A percentile compares a stretch with the other conserved stretches of the same genome.
These are phyloP conservation scores for Emesis russula DNA, from an alignment of 2,888 invertebrate genomes.

Conservation along the genomic window DNA sequence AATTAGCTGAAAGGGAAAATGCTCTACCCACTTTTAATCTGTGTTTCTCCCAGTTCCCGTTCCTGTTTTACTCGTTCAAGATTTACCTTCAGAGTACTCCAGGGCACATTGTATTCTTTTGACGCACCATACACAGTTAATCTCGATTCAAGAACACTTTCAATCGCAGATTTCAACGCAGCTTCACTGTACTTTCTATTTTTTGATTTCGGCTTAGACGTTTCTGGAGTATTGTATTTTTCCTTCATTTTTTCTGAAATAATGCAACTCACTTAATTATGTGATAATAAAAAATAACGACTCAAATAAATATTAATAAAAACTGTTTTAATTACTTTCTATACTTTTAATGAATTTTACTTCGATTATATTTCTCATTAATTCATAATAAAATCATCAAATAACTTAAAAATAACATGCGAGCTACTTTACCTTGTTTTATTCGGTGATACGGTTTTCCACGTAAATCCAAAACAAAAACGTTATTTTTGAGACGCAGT, in stretches of 20 bases:
- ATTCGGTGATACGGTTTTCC: neutral
- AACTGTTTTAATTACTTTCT: no score
- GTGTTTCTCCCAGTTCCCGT: neutral
- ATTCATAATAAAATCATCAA: neutral
- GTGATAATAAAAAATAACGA: no score
- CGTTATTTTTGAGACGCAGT: constrained; percentile 10
- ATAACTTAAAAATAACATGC: neutral
- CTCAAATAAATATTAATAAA: no score
- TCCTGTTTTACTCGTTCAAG: constrained; percentile 15
- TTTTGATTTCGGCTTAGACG: constrained; percentile 1
- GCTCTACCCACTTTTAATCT: constrained; percentile 8
- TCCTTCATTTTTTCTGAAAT: neutral
- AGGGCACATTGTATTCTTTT: constrained; percentile 1
- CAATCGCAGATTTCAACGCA: neutral
- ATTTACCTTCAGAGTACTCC: constrained; percentile 15
- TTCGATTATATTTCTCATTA: neutral
- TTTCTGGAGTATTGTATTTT: neutral
- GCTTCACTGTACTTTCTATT: constrained; percentile 22
- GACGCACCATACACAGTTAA: neutral
- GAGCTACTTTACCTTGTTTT: neutral
- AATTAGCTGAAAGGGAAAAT: neutral
- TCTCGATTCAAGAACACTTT: neutral
- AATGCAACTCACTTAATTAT: no score
- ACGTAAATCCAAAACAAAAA: neutral
- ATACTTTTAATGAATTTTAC: no score